Base-by-base conservation (phyloP, 1,140 invertebrate species). In the Meteorus sp. region DNA sequence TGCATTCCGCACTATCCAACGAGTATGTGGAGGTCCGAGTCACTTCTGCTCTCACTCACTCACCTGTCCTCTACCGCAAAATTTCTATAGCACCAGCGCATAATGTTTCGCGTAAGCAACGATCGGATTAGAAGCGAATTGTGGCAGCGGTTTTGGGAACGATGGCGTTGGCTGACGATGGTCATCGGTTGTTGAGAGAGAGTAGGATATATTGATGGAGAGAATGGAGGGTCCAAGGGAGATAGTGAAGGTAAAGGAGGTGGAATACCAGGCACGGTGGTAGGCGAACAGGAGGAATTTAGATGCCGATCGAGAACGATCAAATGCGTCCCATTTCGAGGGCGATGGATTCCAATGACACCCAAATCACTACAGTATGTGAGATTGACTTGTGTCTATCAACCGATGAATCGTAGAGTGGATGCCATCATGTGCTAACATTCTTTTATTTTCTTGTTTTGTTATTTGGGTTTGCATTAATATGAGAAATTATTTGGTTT, bases 11-110 rank as follows among this genome's bases (percentile, higher is more conserved):
- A 59, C 56, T n/a, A 52, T 57, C 67, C n/a, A n/a, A n/a, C n/a
- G n/a, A n/a, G n/a, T n/a, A n/a, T n/a, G n/a, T n/a, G n/a, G n/a
- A n/a, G n/a, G n/a, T n/a, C n/a, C n/a, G n/a, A n/a, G n/a, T n/a
- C n/a, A n/a, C n/a, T n/a, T n/a, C n/a, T n/a, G n/a, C n/a, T n/a
- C n/a, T 48, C 45, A 56, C 63, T 27, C 62, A 67, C 69, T 70
- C 69, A n/a, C n/a, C n/a, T n/a, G n/a, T n/a, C 55, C 60, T 52
- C 69, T 62, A 67, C 69, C 65, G 48, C 63, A 53, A 60, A 65
- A 65, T 71, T 72, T 72, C 70, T 72, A 67, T 70, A 67, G 67
- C n/a, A n/a, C 62, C 67, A 69, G 54, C n/a, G 45, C 59, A 56
- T 63, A 59, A 59, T 63, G 31, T 56, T n/a, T 56, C 63, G 56